Evolutionary conservation across 2,113 vertebrate species (phyloP), one percentile per base, ranked within the genome.

Genomic region (Heptranchias perlo): DNA sequence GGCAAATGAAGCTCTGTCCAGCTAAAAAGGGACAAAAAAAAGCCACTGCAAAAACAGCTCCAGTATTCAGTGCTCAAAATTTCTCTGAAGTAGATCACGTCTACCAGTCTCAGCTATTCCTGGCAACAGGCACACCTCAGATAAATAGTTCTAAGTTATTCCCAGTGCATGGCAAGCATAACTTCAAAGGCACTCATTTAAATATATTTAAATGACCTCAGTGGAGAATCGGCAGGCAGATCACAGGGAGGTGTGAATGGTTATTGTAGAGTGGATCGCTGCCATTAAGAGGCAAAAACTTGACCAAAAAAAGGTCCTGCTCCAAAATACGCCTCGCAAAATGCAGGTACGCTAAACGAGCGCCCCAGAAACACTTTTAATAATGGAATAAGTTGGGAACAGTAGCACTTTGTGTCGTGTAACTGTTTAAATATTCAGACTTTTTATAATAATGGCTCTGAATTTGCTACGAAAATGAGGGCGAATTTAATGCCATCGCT

Each of bases 151-250:
- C 54, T 21, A 39, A 23, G 18, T 93, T 64, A 93, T 62, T 93
- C 89, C 58, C 5, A 7, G n/a, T 64, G n/a, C 58, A 93, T 62
- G 58, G n/a, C 35, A n/a, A 93, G 39, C 14, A n/a, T 39, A 62
- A 62, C 16, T 62, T 93, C 89, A 62, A 93, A 93, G 58, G 61
- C 16, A 0, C 58, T 91, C 0, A 64, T 93, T 93, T 93, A 58
- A 93, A 93, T 93, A 62, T 62, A 62, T 93, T 93, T 39, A 93
- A 62, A 93, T 93, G 44, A 62, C 4, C 21, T 23, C 58, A 91
- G 58, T 39, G 21, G 35, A 39, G 58, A 93, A 93, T 62, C 14
- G 35, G 89, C 58, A 62, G 61, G n/a, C 31, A 62, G 89, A 93
- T 6, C 35, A 93, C 16, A 62, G 58, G n/a, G 89, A 62, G 8